phyloP scores from a whole-genome alignment of 2,888 invertebrate genomes.

The Allophyes oxyacanthae region DNA sequence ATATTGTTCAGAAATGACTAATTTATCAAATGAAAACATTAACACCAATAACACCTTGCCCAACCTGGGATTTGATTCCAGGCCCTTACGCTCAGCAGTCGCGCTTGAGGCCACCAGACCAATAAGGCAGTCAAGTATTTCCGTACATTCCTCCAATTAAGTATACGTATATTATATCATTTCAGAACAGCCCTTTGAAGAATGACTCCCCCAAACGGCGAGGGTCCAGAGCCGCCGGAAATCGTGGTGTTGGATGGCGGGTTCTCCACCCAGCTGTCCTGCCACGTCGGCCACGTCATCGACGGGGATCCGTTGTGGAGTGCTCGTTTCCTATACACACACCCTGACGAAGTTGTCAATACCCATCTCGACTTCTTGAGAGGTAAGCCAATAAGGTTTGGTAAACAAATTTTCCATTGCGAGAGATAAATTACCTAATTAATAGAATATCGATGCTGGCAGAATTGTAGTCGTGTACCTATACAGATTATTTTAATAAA shows the following conservation, averaged over 20 bases:
- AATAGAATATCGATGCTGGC: conserved; percentile 20
- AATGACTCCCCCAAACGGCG: conserved; percentile 78
- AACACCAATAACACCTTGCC: not conserved
- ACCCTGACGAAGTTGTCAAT: conserved; percentile 93
- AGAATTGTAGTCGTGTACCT: not conserved
- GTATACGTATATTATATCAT: not conserved
- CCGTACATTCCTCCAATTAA: too few relatives aligned
- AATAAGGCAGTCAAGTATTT: not conserved
- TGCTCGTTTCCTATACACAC: conserved; percentile 93
- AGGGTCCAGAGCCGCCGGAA: conserved; percentile 74
- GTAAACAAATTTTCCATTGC: conserved; percentile 24
- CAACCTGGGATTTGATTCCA: not conserved
- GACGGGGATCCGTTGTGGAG: conserved; percentile 97
- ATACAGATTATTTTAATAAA: too few relatives aligned
- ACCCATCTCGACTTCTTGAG: conserved; percentile 95
- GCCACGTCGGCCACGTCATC: conserved; percentile 92
- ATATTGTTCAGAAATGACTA: too few relatives aligned
- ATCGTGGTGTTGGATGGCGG: conserved; percentile 92
- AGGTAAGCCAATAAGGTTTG: conserved; percentile 79
- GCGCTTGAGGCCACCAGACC: not conserved
- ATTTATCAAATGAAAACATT: too few relatives aligned
- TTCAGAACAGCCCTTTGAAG: conserved; percentile 35
- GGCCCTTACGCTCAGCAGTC: not conserved
- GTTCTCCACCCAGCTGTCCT: conserved; percentile 94
- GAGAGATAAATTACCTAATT: conserved; percentile 30